Base-by-base conservation (phyloP, 1,140 invertebrate genomes). In the Hylaeus volcanicus region DNA sequence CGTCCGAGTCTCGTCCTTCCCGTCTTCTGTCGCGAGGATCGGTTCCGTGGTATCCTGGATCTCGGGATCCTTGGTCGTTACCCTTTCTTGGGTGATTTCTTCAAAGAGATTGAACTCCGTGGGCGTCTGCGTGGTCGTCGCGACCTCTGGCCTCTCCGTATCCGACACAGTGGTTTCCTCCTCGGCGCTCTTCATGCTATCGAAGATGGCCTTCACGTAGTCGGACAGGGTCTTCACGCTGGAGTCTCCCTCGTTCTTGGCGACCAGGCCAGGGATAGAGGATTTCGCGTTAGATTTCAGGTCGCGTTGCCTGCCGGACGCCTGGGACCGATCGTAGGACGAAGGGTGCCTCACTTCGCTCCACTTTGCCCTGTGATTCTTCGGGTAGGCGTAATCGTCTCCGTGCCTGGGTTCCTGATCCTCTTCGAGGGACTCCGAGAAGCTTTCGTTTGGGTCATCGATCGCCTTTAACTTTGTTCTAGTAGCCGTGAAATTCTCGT, bases 131-230 rank as follows among this genome's bases (percentile, higher is more conserved):
- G 14, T 0, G 2, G 55, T 79, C 4, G 79, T 81, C 0, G 43
- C 11, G 4, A n/a, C 37, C 9, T 45, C 74, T 3, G 14, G 45
- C 15, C 2, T 69, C 53, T 74, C 61, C 12, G 71, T 64, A 9
- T 64, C 71, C 1, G 51, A 41, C 1, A 61, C 37, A 6, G 73
- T 88, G 0, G 79, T 88, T 4, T 89, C 86, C 11, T 92, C 88
- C 6, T 90, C 88, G 8, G 85, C 90, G 53, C 86, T 91, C 65
- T 93, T 92, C 74, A 93, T 92, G 5, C 89, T 92, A 43, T 93
- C 91, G 51, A 93, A 93, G 73, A 93, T 92, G 8, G 91, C 92
- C 60, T 93, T 89, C 0, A 93, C 92, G 61, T 93, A 93, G 43
- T 92, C 92, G 0, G 92, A 91, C 0, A 93, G 82, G 1, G 84